Conservation (phyloP, 2,797 vertebrate species). For the Rhabdophis nuchalis region DNA sequence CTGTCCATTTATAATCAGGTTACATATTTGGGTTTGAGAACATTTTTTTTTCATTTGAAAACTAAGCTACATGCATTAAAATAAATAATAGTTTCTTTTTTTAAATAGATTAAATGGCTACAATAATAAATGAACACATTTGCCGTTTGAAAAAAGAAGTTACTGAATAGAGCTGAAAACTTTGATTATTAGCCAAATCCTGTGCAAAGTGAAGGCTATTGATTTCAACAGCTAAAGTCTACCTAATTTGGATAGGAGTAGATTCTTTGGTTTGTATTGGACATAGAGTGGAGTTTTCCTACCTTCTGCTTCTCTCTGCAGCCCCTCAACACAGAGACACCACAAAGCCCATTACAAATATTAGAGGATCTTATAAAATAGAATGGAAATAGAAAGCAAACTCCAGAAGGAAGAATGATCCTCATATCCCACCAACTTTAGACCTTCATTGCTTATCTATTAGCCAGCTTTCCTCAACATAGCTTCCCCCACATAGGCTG, state of each 20-base stretch:
- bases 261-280: background rate
- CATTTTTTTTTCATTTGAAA: constrained; percentile 46
- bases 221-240: background rate
- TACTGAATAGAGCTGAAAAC: constrained; percentile 33
- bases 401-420: background rate
- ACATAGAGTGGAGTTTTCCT: background rate
- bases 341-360: background rate
- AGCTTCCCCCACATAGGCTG: background rate
- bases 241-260: background rate
- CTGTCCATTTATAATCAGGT: constrained; percentile 38
- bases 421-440: background rate
- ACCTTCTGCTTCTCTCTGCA: background rate
- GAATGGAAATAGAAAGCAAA: background rate
- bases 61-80: constrained; percentile 51
- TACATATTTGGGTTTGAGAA: constrained; percentile 43
- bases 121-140: constrained; percentile 38
- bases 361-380: background rate
- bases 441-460: background rate
- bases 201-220: background rate
- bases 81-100: constrained; percentile 56
- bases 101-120: constrained; percentile 41
- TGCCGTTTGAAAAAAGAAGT: constrained; percentile 33
- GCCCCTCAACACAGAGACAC: no score
- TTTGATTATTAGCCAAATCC: constrained; percentile 18
- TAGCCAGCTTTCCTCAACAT: background rate